Conservation (phyloP, 2,797 vertebrate species). For the Ambastaia sidthimunki region DNA sequence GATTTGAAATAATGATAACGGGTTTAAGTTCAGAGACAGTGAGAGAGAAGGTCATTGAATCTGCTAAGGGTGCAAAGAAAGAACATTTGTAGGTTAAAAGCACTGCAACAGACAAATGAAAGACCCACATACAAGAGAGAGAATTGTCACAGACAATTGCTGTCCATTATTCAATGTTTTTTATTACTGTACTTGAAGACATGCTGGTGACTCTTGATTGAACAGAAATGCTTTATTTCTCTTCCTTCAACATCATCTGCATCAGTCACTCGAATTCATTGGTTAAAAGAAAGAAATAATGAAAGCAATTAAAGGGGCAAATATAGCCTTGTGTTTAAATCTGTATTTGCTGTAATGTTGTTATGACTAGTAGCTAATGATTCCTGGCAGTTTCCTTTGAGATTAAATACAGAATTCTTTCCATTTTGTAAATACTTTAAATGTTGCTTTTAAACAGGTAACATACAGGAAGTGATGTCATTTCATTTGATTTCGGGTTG, state of each 20-base stretch:
- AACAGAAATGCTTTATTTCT: not conserved
- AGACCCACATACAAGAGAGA: too few species aligned
- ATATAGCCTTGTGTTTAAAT: constrained; percentile 28
- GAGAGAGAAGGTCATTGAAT: constrained; percentile 17
- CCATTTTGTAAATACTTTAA: too few species aligned
- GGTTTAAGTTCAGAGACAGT: not conserved
- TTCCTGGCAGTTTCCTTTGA: too few species aligned
- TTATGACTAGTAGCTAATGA: too few species aligned
- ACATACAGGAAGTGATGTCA: too few species aligned
- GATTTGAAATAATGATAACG: too few species aligned
- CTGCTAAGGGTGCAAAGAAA: constrained; percentile 35
- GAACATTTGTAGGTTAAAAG: not conserved
- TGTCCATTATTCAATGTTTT: constrained; percentile 14
- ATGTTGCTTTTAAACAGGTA: too few species aligned
- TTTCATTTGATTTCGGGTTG: too few species aligned
- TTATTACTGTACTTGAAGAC: not conserved
- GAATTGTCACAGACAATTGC: not conserved
- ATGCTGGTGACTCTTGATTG: not conserved
- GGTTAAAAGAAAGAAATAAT: constrained; percentile 46
- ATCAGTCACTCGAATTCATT: constrained; percentile 43
- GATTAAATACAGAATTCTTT: too few species aligned
- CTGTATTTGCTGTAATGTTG: not conserved
- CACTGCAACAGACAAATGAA: constrained; percentile 4
- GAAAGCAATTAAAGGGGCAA: constrained; percentile 50
- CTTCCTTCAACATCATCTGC: constrained; percentile 10